Evolutionary conservation across 2,113 vertebrate genomes (phyloP).

Genomic region (Labeo rohita): DNA sequence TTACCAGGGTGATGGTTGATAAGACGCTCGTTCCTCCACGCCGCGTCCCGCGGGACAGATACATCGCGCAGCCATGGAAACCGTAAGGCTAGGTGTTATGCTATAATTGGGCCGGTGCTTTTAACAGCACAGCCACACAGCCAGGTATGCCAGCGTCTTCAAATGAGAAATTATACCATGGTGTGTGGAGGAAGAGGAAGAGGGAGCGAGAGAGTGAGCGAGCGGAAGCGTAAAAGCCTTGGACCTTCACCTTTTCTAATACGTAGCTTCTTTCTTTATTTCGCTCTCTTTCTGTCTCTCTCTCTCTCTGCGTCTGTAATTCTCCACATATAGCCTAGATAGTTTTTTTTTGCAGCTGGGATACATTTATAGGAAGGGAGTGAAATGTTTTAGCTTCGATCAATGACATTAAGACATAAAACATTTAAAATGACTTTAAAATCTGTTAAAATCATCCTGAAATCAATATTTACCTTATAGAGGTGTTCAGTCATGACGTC

Average conservation of each 20-base stretch:
- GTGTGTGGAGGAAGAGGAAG: constrained; percentile 50
- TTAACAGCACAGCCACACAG: constrained; percentile 75
- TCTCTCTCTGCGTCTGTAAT: not conserved
- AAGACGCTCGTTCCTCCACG: constrained; percentile 86
- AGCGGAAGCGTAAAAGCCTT: constrained; percentile 55
- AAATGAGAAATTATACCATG: constrained; percentile 79
- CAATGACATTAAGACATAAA: not conserved
- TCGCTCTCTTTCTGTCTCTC: constrained; percentile 6
- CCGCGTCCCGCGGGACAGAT: constrained; percentile 85
- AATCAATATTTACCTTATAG: not conserved
- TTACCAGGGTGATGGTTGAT: constrained; percentile 86
- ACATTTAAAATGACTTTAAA: not conserved
- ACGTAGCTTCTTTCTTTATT: constrained; percentile 31
- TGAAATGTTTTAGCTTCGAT: not conserved
- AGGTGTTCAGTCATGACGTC: not conserved
- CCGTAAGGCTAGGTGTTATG: constrained; percentile 84
- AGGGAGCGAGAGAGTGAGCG: constrained; percentile 41
- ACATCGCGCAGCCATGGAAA: constrained; percentile 92
- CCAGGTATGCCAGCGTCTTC: constrained; percentile 81
- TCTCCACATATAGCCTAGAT: constrained; percentile 1
- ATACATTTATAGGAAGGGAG: not conserved
- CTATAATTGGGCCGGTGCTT: constrained; percentile 86
- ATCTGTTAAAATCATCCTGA: not conserved
- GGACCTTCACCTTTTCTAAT: constrained; percentile 50
- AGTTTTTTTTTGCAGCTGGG: not conserved